Base-by-base conservation (phyloP, 2,888 invertebrate genomes). In the Esperia sulphurella region DNA sequence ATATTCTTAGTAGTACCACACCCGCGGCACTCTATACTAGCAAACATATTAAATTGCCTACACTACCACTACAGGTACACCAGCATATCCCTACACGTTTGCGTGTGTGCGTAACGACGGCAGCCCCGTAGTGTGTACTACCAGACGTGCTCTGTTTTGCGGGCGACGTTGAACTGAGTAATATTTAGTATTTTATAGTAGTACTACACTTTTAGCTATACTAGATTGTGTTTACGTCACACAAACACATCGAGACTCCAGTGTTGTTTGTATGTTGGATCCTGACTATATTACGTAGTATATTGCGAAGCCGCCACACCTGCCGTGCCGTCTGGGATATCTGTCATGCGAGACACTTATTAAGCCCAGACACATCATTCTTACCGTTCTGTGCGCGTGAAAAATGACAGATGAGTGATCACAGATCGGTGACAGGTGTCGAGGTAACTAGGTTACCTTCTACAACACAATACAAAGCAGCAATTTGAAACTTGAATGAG, bases 281-380 rank as follows among this genome's bases (percentile, higher is more conserved):
- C 14, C n/a, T 41, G 41, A 41, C 21, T 29, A 41, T 41, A 41
- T 41, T 21, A 41, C 21, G 41, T 47, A 43, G 45, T 52, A 53
- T 49, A 50, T 58, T 52, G 51, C 51, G 60, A 55, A 29, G 9
- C 14, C 12, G 66, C 69, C 69, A 65, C 78, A 82, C 78, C 77
- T 78, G 75, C 69, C 69, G 64, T 68, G 75, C 69, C 69, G 65
- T 68, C 66, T 63, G 65, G 68, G 68, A 70, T 79, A 84, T 86
- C 82, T 81, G 81, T 87, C 84, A 87, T 71, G 58, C 67, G 72
- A 72, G 74, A 78, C 79, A 79, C 82, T 83, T 87, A 84, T 84
- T 86, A 84, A 83, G 80, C 74, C 73, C 71, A 57, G 68, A 69
- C 46, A 66, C 57, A 57, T 71, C 65, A 65, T 59, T 65, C 67